Percentiles rank a stretch among this genome's conserved stretches.
Evolutionary conservation across 2,797 vertebrate species (phyloP).

Genomic region (Helicolenus hilgendorfi): DNA sequence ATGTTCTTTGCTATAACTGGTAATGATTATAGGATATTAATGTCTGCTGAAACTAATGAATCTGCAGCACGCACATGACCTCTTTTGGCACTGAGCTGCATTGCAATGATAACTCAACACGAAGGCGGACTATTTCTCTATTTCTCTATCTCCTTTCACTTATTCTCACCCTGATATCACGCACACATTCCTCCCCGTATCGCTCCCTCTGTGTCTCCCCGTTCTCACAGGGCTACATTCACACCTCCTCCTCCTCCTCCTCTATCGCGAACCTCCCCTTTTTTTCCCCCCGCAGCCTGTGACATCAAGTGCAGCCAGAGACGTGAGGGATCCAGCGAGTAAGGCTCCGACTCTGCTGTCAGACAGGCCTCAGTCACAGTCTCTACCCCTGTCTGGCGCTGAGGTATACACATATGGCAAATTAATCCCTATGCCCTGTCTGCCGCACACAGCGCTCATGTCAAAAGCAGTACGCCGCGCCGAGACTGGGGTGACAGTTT

Average conservation of each 20-base stretch:
- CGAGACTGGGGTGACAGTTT: slow-evolving; percentile 80
- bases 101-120: slow-evolving; percentile 79
- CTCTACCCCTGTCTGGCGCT: slow-evolving; percentile 80
- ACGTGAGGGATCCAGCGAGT: slow-evolving; percentile 64
- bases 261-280: slow-evolving; percentile 24
- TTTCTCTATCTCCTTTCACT: slow-evolving; percentile 52
- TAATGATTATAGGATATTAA: slow-evolving; percentile 80
- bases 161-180: slow-evolving; percentile 49
- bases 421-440: slow-evolving; percentile 86
- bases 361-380: slow-evolving; percentile 86
- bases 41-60: slow-evolving; percentile 76
- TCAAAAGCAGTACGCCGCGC: slow-evolving; percentile 73
- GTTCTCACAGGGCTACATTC: slow-evolving; percentile 38
- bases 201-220: slow-evolving; percentile 2
- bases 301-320: slow-evolving; percentile 74
- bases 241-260: slow-evolving; percentile 42
- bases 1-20: slow-evolving; percentile 59
- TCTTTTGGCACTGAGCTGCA: slow-evolving; percentile 89
- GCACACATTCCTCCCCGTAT: slow-evolving; percentile 8
- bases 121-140: slow-evolving; percentile 30
- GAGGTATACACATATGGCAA: slow-evolving; percentile 83
- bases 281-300: slow-evolving; percentile 27
- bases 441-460: slow-evolving; percentile 78
- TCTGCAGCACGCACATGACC: slow-evolving; percentile 90
- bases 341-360: slow-evolving; percentile 74